Evolutionary conservation across 2,797 vertebrate genomes (phyloP), one percentile per base, ranked within the genome.

Genomic region (Malacoraja senta): DNA sequence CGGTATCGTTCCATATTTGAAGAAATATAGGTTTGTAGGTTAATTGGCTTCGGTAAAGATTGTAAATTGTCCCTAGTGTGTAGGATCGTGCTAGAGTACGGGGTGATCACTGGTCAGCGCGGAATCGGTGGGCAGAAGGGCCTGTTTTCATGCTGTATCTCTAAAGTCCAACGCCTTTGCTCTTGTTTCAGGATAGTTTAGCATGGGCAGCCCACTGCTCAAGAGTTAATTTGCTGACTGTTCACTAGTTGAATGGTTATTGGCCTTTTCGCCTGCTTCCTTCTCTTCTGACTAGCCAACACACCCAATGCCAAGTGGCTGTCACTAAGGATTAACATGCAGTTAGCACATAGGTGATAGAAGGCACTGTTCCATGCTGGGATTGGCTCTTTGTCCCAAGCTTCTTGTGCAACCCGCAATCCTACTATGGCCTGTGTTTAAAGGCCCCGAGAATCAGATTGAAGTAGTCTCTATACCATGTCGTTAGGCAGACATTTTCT

Each of bases 171-270:
- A 6, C 6, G 44, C 44, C 4, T 53, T 53, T 53, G 44, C 44
- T 53, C 44, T 53, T 95, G 96, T 95, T 93, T 95, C 95, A 96
- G 95, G 96, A 96, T 95, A 95, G 94, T 96, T 95, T 97, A 94
- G 91, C 93, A 29, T 72, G 15, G 21, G 24, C 3, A 74, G 21
- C 4, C 35, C 68, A 74, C 3, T 13, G 1, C 10, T 10, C 24
- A 24, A 19, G 35, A 91, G 90, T 15, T 21, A 26, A 74, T 21
- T 53, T 0, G 10, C 1, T 19, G 9, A 29, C 35, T 91, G 3
- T 21, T 9, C 81, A 86, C 6, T 58, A 86, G 17, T 13, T 63
- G 83, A 83, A 24, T 10, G 24, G 58, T 61, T 86, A n/a, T 68
- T 19, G 2, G 32, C 32, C 12, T 35, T 65, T 63, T 35, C 8